These are phyloP conservation scores for Calephelis perditalis DNA, from an alignment of 2,888 invertebrate genomes.

Conservation along the genomic window DNA sequence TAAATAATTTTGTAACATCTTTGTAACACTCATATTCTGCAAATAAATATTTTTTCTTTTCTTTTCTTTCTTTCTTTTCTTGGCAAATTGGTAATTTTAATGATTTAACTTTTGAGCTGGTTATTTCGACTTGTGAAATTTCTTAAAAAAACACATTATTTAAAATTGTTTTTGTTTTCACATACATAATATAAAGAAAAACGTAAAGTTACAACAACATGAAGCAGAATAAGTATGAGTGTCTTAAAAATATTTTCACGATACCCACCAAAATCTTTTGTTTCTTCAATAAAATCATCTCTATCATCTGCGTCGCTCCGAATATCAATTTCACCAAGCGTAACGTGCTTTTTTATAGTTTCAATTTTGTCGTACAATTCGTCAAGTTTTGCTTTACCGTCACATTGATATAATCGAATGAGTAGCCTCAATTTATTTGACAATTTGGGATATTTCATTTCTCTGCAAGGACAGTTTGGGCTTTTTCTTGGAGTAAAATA, in stretches of 20 bases:
- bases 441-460: constrained; percentile 42
- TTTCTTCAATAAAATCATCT: constrained; percentile 25
- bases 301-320: not conserved
- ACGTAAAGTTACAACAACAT: no score
- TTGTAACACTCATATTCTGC: no score
- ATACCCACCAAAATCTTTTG: constrained; percentile 47
- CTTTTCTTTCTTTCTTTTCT: no score
- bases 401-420: constrained; percentile 41
- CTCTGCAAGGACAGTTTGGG: constrained; percentile 44
- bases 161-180: no score
- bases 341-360: constrained; percentile 15
- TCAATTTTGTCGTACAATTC: constrained; percentile 18
- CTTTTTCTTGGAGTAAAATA: constrained; percentile 40
- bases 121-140: no score
- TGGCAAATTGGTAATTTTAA: no score
- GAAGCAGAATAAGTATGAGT: no score
- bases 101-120: no score
- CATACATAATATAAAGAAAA: no score
- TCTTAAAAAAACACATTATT: no score
- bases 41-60: no score
- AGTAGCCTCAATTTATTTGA: constrained; percentile 51
- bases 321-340: constrained; percentile 3
- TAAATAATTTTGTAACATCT: no score
- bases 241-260: not conserved
- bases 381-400: constrained; percentile 36